phyloP scores from a whole-genome alignment of 2,888 invertebrate genomes.

The Tetragonisca angustula region DNA sequence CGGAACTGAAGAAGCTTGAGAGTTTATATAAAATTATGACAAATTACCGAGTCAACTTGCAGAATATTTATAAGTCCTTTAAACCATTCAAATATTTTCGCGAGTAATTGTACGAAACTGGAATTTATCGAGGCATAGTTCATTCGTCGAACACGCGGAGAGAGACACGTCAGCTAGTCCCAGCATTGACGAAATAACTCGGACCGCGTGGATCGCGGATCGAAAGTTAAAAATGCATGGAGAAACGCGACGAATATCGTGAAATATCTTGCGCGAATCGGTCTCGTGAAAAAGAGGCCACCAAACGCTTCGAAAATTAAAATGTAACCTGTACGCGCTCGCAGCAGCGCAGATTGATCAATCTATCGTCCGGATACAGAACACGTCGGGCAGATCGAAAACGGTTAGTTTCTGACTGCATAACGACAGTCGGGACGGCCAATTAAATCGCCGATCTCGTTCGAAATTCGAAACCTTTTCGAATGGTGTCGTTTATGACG shows the following conservation, averaged over 20 bases:
- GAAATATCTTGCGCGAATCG: not conserved
- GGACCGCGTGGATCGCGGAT: constrained; percentile 31
- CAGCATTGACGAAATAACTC: constrained; percentile 35
- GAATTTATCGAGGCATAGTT: not conserved
- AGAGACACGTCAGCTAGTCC: not conserved
- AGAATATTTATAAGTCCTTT: no score
- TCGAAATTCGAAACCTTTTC: constrained; percentile 17
- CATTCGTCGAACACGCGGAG: constrained; percentile 9
- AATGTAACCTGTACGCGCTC: constrained; percentile 35
- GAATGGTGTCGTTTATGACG: not conserved
- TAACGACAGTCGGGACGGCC: constrained; percentile 9
- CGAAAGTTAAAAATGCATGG: constrained; percentile 52
- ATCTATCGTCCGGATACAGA: constrained; percentile 28
- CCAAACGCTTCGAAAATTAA: constrained; percentile 42
- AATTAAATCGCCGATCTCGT: constrained; percentile 42
- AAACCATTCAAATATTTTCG: no score
- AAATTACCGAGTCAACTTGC: no score
- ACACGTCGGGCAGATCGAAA: not conserved
- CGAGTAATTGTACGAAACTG: no score
- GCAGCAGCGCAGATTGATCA: constrained; percentile 11
- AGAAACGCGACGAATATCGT: constrained; percentile 26
- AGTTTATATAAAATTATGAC: no score
- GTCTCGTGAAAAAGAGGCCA: constrained; percentile 1
- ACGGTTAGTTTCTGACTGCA: constrained; percentile 30
- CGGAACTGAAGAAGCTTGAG: no score